Conservation (phyloP, 2,888 invertebrate species). For the Hypomecis atomaria region DNA sequence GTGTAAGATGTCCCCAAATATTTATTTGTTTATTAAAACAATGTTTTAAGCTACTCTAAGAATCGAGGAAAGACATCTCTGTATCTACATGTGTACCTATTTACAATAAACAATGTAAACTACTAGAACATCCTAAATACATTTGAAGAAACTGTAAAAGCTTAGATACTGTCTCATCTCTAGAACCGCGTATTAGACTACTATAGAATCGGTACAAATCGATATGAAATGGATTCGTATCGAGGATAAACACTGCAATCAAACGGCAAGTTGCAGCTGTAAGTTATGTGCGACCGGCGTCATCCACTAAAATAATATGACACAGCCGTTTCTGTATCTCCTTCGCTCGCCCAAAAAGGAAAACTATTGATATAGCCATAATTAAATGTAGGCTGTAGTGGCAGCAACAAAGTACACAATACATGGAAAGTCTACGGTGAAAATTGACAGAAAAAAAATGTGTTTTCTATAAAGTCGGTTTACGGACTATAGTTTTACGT, state of each 20-base stretch:
- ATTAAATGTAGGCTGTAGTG: constrained; percentile 67
- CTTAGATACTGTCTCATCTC: constrained; percentile 18
- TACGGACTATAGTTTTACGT: too few relatives aligned
- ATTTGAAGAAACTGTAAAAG: neutral
- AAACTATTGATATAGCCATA: constrained; percentile 70
- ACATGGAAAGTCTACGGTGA: neutral
- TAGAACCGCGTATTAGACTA: constrained; percentile 63
- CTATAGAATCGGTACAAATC: constrained; percentile 76
- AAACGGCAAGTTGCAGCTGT: constrained; percentile 76
- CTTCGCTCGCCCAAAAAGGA: constrained; percentile 72
- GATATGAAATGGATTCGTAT: constrained; percentile 78
- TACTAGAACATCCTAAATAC: too few relatives aligned
- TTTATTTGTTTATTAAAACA: too few relatives aligned
- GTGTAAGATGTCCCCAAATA: too few relatives aligned
- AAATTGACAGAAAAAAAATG: neutral
- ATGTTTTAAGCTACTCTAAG: too few relatives aligned
- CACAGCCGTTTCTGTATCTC: constrained; percentile 81
- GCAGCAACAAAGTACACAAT: constrained; percentile 49
- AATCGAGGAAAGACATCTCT: too few relatives aligned
- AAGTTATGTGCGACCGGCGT: constrained; percentile 74
- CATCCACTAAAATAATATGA: constrained; percentile 85
- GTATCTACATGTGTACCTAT: too few relatives aligned
- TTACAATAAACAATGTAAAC: too few relatives aligned
- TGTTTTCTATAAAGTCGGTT: too few relatives aligned
- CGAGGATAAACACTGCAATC: constrained; percentile 82